Evolutionary conservation across 2,888 invertebrate genomes (phyloP).

Genomic region (Meganola albula): DNA sequence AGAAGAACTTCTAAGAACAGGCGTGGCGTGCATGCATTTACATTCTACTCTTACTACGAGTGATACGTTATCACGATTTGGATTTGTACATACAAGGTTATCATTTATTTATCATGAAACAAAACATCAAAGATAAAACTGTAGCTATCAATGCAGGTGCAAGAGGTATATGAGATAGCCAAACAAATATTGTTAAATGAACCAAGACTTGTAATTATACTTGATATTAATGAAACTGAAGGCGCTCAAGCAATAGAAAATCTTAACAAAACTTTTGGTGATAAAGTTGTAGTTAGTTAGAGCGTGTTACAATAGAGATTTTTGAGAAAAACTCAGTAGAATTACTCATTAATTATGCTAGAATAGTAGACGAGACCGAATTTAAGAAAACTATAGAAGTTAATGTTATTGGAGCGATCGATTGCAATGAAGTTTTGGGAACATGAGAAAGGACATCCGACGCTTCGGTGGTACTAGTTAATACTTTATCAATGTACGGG

Average conservation of each 20-base stretch:
- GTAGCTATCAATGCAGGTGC: slow-evolving; percentile 70
- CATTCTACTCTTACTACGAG: no score
- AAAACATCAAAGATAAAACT: slow-evolving; percentile 28
- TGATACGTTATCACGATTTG: no score
- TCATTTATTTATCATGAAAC: slow-evolving; percentile 27
- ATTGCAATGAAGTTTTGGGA: slow-evolving; percentile 67
- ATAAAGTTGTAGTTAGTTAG: slow-evolving; percentile 52
- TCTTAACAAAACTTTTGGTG: slow-evolving; percentile 56
- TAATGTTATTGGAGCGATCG: slow-evolving; percentile 40
- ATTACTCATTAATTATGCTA: slow-evolving; percentile 59
- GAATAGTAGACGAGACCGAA: slow-evolving; percentile 35
- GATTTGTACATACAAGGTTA: no score
- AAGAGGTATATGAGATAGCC: slow-evolving; percentile 59
- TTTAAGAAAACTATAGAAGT: slow-evolving; percentile 33
- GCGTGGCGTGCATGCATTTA: no score
- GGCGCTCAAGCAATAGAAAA: slow-evolving; percentile 47
- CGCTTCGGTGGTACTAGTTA: slow-evolving; percentile 79
- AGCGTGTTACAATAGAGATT: slow-evolving; percentile 42
- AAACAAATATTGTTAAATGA: slow-evolving; percentile 58
- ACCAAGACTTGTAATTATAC: slow-evolving; percentile 29
- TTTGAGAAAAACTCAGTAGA: slow-evolving; percentile 43
- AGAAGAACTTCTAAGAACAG: no score
- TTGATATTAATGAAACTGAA: slow-evolving; percentile 30
- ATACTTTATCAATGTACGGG: slow-evolving; percentile 78
- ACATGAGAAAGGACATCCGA: slow-evolving; percentile 71